phyloP scores from a whole-genome alignment of 2,888 invertebrate genomes.

The Dolomedes plantarius region DNA sequence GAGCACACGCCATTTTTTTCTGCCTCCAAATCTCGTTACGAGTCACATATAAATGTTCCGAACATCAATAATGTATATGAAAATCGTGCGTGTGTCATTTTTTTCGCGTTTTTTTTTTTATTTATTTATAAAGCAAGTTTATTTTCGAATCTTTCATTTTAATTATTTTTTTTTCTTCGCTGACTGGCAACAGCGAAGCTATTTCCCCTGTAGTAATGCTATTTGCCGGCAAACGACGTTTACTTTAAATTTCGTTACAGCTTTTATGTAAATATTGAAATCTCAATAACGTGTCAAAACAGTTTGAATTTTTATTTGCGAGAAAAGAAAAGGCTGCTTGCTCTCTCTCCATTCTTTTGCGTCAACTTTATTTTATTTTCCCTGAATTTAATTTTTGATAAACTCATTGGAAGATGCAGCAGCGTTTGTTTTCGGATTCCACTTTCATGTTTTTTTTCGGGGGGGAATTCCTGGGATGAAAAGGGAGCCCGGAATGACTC shows the following conservation, averaged over 20 bases:
- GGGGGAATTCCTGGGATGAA: too few species aligned
- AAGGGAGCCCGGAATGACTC: too few species aligned
- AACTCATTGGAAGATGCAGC: background rate
- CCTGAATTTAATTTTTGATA: constrained; percentile 3
- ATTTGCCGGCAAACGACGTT: background rate
- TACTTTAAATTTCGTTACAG: background rate
- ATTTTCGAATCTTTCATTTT: background rate
- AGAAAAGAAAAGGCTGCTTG: background rate
- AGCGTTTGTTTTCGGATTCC: background rate
- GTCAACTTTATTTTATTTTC: constrained; percentile 7
- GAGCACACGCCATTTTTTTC: background rate
- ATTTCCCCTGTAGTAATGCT: background rate
- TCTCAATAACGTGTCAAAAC: constrained; percentile 16
- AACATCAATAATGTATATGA: constrained; percentile 3
- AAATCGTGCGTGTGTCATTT: too few species aligned
- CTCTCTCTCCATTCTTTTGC: background rate
- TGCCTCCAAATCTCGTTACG: background rate
- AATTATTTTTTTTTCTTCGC: background rate
- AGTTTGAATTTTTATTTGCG: background rate
- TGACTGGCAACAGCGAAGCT: too few species aligned
- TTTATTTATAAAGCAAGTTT: background rate
- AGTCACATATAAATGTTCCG: background rate
- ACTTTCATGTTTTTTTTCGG: too few species aligned
- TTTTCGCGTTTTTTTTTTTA: too few species aligned
- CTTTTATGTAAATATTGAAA: constrained; percentile 2